Evolutionary conservation across 2,888 invertebrate genomes (phyloP).

Genomic region (Melipona bicolor): DNA sequence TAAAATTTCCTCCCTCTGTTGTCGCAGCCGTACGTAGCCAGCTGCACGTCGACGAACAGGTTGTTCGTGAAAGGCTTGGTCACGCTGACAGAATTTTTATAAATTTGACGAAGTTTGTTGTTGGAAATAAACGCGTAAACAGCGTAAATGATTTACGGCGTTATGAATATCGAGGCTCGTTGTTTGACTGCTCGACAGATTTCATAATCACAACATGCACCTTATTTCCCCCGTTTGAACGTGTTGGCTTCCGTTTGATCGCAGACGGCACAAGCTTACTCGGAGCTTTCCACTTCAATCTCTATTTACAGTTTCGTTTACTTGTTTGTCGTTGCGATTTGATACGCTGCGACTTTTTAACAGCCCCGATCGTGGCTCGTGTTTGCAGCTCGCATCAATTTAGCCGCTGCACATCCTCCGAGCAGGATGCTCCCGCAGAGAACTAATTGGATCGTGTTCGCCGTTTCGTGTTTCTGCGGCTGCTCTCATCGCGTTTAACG

Average conservation of each 20-base stretch:
- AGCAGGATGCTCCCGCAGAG: not conserved
- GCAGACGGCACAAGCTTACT: not conserved
- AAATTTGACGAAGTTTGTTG: constrained; percentile 19
- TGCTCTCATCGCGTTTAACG: not conserved
- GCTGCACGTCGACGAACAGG: constrained; percentile 1
- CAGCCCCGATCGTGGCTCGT: not conserved
- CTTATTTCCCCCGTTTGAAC: not conserved
- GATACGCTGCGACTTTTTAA: not conserved
- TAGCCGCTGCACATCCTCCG: not conserved
- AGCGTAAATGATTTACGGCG: not conserved
- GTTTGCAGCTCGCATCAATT: not conserved
- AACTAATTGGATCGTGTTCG: not conserved
- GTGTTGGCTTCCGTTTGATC: not conserved
- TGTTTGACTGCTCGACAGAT: not conserved
- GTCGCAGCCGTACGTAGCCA: not conserved
- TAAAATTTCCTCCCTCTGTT: constrained; percentile 70
- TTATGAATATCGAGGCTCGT: not conserved
- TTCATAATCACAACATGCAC: not conserved
- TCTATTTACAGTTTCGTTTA: not conserved
- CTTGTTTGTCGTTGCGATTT: not conserved
- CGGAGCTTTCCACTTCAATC: not conserved
- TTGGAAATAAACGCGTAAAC: not conserved
- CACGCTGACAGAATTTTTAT: constrained; percentile 45
- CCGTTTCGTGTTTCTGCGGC: not conserved
- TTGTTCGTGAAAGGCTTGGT: constrained; percentile 11